These are phyloP conservation scores for Montipora foliosa DNA, from an alignment of 64 coral and sea anemone genomes.

Conservation along the genomic window DNA sequence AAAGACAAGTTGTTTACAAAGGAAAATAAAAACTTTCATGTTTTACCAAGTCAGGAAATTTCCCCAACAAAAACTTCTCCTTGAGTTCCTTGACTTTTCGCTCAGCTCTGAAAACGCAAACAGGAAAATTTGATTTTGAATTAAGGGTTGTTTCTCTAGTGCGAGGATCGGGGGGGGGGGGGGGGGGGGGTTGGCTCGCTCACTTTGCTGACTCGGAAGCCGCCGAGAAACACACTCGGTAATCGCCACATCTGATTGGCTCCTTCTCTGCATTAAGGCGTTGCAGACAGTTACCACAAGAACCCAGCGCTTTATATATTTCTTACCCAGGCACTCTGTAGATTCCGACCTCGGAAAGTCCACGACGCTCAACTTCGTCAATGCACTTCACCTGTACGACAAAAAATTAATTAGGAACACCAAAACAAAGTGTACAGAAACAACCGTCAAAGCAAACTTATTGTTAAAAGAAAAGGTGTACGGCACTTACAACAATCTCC, in stretches of 20 bases:
- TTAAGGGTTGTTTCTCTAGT: not conserved
- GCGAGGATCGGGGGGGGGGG: not conserved
- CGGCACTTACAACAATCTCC: constrained; percentile 85
- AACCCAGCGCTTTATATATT: not conserved
- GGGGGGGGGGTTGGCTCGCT: too few species aligned
- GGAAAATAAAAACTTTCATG: not conserved
- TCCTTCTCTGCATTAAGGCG: too few species aligned
- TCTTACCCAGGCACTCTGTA: constrained; percentile 97
- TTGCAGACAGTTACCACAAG: not conserved
- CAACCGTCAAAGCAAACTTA: too few species aligned
- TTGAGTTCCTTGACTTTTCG: constrained; percentile 82
- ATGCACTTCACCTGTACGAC: constrained; percentile 75
- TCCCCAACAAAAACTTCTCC: constrained; percentile 90
- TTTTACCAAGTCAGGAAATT: constrained; percentile 84
- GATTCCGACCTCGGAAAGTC: constrained; percentile 92
- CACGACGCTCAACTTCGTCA: constrained; percentile 91
- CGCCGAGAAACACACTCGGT: too few species aligned
- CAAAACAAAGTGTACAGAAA: too few species aligned
- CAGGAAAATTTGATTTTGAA: not conserved
- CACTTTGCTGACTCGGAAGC: too few species aligned
- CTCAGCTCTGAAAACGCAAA: constrained; percentile 71
- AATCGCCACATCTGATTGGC: too few species aligned
- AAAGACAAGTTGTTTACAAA: too few species aligned
- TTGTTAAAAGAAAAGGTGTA: too few species aligned
- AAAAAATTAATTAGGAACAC: not conserved